Evolutionary conservation across 2,888 invertebrate genomes (phyloP), one percentile per base, ranked within the genome.

Genomic region (Lasioglossum oenotherae): DNA sequence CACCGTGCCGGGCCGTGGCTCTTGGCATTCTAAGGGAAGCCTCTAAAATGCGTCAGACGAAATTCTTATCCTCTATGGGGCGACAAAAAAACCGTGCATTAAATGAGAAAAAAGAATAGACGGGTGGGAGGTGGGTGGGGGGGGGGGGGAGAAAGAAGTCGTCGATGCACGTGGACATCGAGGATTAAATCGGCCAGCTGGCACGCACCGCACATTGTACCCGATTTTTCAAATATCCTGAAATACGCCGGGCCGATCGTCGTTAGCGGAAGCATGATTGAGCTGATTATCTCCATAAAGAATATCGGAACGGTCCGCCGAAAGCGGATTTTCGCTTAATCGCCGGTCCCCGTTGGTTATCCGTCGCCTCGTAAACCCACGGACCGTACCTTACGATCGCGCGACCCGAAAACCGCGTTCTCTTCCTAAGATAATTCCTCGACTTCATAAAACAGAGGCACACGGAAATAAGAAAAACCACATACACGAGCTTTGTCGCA

Each of bases 321-420:
- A 67, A 77, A 75, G 67, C 72, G 81, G 78, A 60, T 76, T 72
- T 57, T 60, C 14, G 57, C 74, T 80, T 80, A 82, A 80, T 71
- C 80, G 67, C 44, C 38, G 53, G 14, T 53, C 73, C 72, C 74
- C 85, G 67, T 69, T 72, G 72, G 35, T 82, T 74, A 41, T 82
- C 60, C 31, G 78, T 80, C 74, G 73, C 64, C 78, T 82, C 84
- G 77, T 90, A 90, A 90, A 89, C 80, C 44, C 60, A 44, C 73
- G 57, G 72, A 78, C 35, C 82, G 84, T 85, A 84, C 73, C 64
- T 80, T 53, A n/a, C 83, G 74, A 86, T 84, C 82, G 78, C 16
- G 14, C 72, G 83, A 80, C 80, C 46, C 80, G 73, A 83, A 84
- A 84, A 87, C 77, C n/a, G n/a, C 27, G 60, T 35, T 86, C 67